Evolutionary conservation across 1,140 invertebrate genomes (phyloP).

Genomic region (Leptinotarsa texana): DNA sequence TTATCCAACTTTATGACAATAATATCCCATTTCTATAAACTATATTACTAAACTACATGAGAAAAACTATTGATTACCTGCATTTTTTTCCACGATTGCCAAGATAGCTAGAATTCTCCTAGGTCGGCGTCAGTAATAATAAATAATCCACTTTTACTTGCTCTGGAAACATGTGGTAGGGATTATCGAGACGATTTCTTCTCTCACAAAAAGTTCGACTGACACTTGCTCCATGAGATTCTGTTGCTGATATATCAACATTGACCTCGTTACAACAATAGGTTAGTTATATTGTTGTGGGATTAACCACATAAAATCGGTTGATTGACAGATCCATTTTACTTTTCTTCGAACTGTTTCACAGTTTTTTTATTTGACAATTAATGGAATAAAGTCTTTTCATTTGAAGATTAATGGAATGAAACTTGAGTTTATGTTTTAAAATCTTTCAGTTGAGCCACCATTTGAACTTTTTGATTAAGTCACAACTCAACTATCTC

Average conservation of each 20-base stretch:
- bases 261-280: constrained; percentile 2
- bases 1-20: no score
- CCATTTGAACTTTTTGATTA: no score
- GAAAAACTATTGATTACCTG: neutral
- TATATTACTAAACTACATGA: no score
- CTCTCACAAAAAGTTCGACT: neutral
- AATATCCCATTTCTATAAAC: no score
- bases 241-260: neutral
- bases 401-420: no score
- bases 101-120: neutral
- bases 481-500: no score
- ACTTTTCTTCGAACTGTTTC: constrained; percentile 1
- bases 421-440: no score
- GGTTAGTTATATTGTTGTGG: neutral
- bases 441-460: no score
- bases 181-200: constrained; percentile 2
- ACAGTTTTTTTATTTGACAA: neutral
- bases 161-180: neutral
- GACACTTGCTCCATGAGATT: neutral
- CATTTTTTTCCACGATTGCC: neutral
- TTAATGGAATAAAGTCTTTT: neutral
- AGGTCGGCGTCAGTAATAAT: neutral
- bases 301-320: neutral
- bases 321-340: constrained; percentile 2
- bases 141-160: constrained; percentile 3